Evolutionary conservation across 2,113 vertebrate genomes (phyloP), one percentile per base, ranked within the genome.

Genomic region (Cebidichthys violaceus): DNA sequence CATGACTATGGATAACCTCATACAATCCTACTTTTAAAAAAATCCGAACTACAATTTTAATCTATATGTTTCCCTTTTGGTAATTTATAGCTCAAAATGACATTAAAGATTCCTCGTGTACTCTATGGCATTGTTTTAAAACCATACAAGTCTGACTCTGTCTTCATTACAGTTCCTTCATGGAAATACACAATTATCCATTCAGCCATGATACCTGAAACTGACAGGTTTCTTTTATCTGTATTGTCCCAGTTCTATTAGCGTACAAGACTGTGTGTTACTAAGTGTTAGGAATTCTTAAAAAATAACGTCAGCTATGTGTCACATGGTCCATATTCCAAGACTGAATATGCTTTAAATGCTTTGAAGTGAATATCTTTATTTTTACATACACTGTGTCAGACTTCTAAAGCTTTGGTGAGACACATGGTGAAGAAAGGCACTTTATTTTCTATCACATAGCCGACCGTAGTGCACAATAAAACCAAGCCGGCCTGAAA

Each of bases 351-450:
- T 17, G 13, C 55, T 75, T 83, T 85, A 9, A 50, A 3, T 50
- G 47, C 27, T 80, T 81, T 84, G 22, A 73, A 75, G 60, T 67
- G 9, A 66, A 79, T 68, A 29, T 78, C 70, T 84, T 70, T 73
- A 60, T 64, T 74, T 66, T 50, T 31, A 2, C 43, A 11, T 31
- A 41, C 67, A 29, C 41, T 24, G 60, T 62, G 67, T 55, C n/a
- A 35, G n/a, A 82, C 66, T 75, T 82, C 70, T 64, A 50, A 74
- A 31, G 75, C 57, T 76, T 75, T 70, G 54, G 60, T 33, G 35
- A 65, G 50, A 65, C 54, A 69, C n/a, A 33, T 31, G 20, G 35
- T 68, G 22, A 85, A 82, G 70, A 88, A 60, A 77, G 59, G 41
- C 50, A 6, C 5, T 69, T 52, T 70, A 69, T 54, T 65, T 69